Base-by-base conservation (phyloP, 2,113 vertebrate species). In the Fregata magnificens region DNA sequence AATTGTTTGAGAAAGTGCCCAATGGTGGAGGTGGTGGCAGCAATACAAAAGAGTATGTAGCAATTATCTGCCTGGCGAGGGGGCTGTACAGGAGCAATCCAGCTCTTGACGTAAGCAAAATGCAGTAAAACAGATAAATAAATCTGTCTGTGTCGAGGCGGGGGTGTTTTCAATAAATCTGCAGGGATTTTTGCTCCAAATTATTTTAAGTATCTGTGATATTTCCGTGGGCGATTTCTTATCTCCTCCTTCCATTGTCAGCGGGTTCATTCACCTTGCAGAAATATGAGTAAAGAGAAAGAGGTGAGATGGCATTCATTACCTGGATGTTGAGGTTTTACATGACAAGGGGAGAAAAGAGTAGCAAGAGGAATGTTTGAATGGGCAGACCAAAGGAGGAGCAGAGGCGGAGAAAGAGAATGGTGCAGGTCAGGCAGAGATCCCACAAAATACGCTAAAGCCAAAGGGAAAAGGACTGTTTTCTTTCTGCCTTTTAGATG, bases 71-170 rank as follows among this genome's bases (percentile, higher is more conserved):
- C 93, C 88, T 87, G 90, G 86, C 2, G 28, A 94, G 88, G 72
- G 86, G 91, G 88, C 87, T 97, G 83, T 40, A 82, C 86, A 44
- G 84, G 89, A 97, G 94, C 93, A 90, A 95, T 82, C 83, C 91
- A 77, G 87, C 61, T 90, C 90, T 83, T 96, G 95, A 95, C 52
- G 65, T 94, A 95, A 97, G 93, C 92, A 96, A 97, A 98, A 96
- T 94, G 90, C 90, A 89, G 85, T 61, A 82, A 95, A 95, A 89
- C 77, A 81, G 84, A 86, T 88, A 94, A 94, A 94, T 86, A 91
- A 93, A 95, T 85, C 81, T 61, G 5, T 82, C 56, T 89, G 70
- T 52, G 44, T 59, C 0, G 4, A 44, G 32, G 5, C 9, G 40
- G 29, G 56, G 19, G 7, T 86, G 70, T 72, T 88, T 84, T 94